Evolutionary conservation across 2,113 vertebrate genomes (phyloP).

Genomic region (Anser brachyrhynchus): DNA sequence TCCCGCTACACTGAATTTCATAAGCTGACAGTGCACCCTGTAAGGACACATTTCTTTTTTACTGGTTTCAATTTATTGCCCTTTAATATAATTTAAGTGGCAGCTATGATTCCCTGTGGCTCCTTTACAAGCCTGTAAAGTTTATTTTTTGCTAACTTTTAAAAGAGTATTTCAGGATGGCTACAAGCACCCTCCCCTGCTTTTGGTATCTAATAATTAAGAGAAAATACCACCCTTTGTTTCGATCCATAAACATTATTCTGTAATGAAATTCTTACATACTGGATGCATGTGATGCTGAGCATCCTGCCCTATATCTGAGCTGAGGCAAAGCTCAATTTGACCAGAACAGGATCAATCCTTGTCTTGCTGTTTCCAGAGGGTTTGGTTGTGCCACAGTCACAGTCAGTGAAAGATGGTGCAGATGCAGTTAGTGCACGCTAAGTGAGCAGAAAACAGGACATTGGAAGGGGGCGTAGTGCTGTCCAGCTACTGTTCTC

Average conservation of each 20-base stretch:
- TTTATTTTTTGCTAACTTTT: constrained; percentile 46
- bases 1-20: constrained; percentile 58
- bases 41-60: constrained; percentile 69
- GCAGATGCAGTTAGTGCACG: too few relatives aligned
- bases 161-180: not conserved
- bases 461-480: rapidly evolving
- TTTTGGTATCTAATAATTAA: not conserved
- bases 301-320: not conserved
- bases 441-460: not conserved
- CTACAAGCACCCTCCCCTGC: not conserved
- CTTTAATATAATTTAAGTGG: constrained; percentile 67
- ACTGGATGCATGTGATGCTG: not conserved
- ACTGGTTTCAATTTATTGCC: constrained; percentile 66
- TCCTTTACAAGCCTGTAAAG: constrained; percentile 54
- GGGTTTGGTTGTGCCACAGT: not conserved
- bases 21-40: constrained; percentile 56
- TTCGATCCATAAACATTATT: not conserved
- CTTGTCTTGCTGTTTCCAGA: not conserved
- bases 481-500: not conserved
- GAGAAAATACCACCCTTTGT: not conserved
- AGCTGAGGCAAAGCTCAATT: not conserved
- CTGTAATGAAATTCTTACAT: not conserved
- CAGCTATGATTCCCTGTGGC: constrained; percentile 52
- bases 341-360: not conserved
- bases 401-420: not conserved